Percentiles rank a stretch among this genome's conserved stretches.
Evolutionary conservation across 37 sponge, comb jelly and placozoan genomes (phyloP).

Genomic region (Beroe forskalii): DNA sequence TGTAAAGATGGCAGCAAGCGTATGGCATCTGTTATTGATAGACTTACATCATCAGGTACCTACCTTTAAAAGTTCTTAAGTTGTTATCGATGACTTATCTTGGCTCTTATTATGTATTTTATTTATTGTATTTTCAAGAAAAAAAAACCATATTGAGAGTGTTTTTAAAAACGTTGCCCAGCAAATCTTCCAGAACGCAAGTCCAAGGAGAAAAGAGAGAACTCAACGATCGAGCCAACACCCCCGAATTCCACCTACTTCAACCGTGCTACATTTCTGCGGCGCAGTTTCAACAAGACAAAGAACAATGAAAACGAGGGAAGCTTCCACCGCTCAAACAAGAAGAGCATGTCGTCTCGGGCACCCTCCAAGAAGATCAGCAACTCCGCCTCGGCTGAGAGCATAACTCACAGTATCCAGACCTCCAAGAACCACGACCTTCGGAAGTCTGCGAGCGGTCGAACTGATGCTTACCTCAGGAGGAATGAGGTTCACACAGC

Average conservation of each 20-base stretch:
- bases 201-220: constrained; percentile 24
- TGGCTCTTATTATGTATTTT: too few species aligned
- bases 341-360: neutral
- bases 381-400: constrained; percentile 16
- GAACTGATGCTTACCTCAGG: neutral
- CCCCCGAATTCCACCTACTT: constrained; percentile 42
- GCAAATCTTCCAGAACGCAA: constrained; percentile 5
- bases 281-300: constrained; percentile 42
- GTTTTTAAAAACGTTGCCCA: too few species aligned
- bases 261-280: constrained; percentile 34
- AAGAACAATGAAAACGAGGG: neutral
- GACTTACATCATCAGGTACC: constrained; percentile 35
- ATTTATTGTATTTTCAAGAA: too few species aligned
- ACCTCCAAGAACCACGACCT: neutral
- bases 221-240: constrained; percentile 3
- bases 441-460: constrained; percentile 23
- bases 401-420: neutral
- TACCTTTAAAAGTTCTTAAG: too few species aligned
- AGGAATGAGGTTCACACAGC: neutral
- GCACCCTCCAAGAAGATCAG: neutral
- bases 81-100: too few species aligned
- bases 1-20: constrained; percentile 4
- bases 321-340: neutral
- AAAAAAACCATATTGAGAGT: too few species aligned
- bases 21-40: constrained; percentile 17